Evolutionary conservation across 2,113 vertebrate genomes (phyloP).

Genomic region (Rynchops niger): DNA sequence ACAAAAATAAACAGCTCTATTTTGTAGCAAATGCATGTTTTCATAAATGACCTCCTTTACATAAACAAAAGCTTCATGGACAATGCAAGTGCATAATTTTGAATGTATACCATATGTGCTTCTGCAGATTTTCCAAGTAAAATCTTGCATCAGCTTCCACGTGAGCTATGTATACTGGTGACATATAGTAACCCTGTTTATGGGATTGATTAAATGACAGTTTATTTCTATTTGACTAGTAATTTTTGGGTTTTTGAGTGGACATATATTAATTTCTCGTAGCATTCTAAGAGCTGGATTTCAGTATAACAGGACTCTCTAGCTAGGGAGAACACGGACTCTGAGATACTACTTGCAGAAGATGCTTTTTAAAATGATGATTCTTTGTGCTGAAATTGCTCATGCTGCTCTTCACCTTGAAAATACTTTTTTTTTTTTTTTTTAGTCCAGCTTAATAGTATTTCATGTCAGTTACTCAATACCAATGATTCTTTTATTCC

Average conservation of each 20-base stretch:
- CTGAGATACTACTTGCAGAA: background rate
- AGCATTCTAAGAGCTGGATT: background rate
- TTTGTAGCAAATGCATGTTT: background rate
- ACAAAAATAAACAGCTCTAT: background rate
- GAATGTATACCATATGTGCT: accelerated
- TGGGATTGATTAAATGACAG: background rate
- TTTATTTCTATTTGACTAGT: background rate
- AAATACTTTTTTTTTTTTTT: background rate
- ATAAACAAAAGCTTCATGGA: background rate
- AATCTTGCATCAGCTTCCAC: background rate
- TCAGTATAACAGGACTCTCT: background rate
- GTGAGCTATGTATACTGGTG: background rate
- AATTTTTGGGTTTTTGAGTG: background rate
- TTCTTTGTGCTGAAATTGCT: background rate
- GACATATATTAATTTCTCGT: background rate
- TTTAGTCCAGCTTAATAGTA: background rate
- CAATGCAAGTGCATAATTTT: background rate
- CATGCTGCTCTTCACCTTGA: background rate
- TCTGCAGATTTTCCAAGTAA: background rate
- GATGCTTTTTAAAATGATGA: background rate
- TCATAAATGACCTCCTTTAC: background rate
- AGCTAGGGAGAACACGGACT: background rate
- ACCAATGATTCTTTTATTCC: background rate
- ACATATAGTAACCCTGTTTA: background rate
- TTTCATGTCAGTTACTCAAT: background rate